Evolutionary conservation across 1,140 invertebrate genomes (phyloP), one percentile per base, ranked within the genome.

Genomic region (Penaeus vannamei): DNA sequence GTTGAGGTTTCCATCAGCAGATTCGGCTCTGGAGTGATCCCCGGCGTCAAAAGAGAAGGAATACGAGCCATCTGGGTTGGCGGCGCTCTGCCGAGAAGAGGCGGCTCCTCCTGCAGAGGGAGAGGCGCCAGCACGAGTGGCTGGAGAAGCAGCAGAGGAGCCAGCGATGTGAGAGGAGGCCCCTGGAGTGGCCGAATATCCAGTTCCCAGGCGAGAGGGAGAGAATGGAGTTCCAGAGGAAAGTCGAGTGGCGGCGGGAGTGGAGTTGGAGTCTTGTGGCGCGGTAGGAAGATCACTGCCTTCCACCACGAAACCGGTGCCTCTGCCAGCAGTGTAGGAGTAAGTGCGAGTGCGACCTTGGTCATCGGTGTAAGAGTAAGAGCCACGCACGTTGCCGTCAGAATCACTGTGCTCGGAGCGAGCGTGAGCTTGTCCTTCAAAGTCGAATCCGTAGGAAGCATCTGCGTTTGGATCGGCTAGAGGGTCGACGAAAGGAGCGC

Each of bases 341-440:
- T 89, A 91, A 66, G 87, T 82, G 79, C 90, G 87, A 59, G 84
- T 91, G 72, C 91, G 89, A 42, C 90, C 87, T 61, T 86, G 36
- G 14, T 91, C 90, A 84, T 93, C 93, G 32, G 92, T 92, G 90
- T 93, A 93, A 76, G 92, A 91, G 90, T 93, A 93, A 36, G 91
- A 91, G 32, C 93, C 93, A 22, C 91, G 86, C 1, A 93, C 92
- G 46, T 86, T 92, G 23, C 92, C 92, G 46, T 93, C 92, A 32
- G 91, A 26, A 42, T 91, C 92, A 77, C 81, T 69, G 17, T 62
- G 84, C 66, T 92, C 92, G 32, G 87, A 76, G 20, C 92, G 85
- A 36, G 82, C 60, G 77, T 92, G 91, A 66, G 91, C 92, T 46
- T 86, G 90, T 0, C 90, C 91, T 36, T 77, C 89, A 86, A 91